Evolutionary conservation across 2,113 vertebrate species (phyloP).

Genomic region (Myiozetetes cayanensis): DNA sequence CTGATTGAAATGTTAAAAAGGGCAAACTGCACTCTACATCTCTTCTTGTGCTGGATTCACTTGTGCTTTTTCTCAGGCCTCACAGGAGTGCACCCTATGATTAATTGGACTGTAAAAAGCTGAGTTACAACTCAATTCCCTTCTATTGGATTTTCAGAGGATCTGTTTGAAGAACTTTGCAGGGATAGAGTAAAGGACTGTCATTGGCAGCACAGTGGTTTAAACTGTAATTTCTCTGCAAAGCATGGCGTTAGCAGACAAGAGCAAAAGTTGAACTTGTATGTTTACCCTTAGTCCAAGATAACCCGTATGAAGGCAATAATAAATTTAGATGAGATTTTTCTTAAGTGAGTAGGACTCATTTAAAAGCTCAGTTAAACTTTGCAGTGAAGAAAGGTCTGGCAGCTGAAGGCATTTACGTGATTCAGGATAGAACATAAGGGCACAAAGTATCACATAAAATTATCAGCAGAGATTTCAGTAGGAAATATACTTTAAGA

Average conservation of each 20-base stretch:
- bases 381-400: background rate
- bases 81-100: rapidly evolving
- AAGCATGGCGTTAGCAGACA: background rate
- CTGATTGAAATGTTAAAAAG: background rate
- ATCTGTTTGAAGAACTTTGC: background rate
- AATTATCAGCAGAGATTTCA: background rate
- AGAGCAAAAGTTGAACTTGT: background rate
- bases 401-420: background rate
- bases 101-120: background rate
- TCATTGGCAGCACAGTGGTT: background rate
- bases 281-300: background rate
- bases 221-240: background rate
- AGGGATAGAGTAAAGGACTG: background rate
- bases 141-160: background rate
- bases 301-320: background rate
- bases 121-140: background rate
- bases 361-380: background rate
- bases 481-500: background rate
- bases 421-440: background rate
- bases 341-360: background rate
- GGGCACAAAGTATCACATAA: background rate
- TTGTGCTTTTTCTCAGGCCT: background rate
- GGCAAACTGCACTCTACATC: background rate
- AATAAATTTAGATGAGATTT: background rate
- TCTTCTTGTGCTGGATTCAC: background rate